Percentiles rank a stretch among this genome's conserved stretches.
Evolutionary conservation across 2,113 vertebrate genomes (phyloP).

Genomic region (Poecile atricapillus): DNA sequence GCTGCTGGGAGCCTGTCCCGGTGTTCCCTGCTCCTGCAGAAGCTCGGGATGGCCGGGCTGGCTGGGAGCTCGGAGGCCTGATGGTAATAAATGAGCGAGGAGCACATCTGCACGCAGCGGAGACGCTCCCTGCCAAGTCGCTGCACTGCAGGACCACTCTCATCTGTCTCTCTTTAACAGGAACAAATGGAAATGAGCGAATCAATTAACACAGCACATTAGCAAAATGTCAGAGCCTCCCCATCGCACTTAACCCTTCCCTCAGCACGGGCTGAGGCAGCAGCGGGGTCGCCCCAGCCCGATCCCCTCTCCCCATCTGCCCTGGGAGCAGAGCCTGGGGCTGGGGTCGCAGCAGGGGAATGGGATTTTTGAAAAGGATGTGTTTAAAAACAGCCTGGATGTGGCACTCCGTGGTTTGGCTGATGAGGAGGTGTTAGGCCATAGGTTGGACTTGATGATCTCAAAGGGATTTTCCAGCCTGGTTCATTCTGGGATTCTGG

Average conservation of each 20-base stretch:
- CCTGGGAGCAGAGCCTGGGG: not conserved
- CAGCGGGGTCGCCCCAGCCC: accelerated
- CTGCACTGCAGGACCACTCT: conserved; percentile 88
- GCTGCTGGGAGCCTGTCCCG: not conserved
- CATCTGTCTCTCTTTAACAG: conserved; percentile 86
- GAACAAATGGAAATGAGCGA: conserved; percentile 93
- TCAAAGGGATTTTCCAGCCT: not conserved
- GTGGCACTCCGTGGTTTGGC: not conserved
- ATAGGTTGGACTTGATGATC: not conserved
- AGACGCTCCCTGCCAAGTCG: conserved; percentile 79
- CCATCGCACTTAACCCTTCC: conserved; percentile 64
- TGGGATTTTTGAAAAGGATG: not conserved
- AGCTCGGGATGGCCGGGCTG: not conserved
- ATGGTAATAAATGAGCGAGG: conserved; percentile 60
- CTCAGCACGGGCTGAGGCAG: not conserved
- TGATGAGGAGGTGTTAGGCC: not conserved
- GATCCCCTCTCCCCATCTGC: not conserved
- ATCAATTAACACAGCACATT: conserved; percentile 92
- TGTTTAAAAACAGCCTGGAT: not conserved
- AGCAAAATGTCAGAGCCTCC: conserved; percentile 85
- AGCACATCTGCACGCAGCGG: conserved; percentile 81
- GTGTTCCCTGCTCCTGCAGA: not conserved
- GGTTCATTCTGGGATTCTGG: not conserved
- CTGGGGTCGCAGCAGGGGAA: not conserved
- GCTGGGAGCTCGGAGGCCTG: conserved; percentile 26